Base-by-base conservation (phyloP, 1,140 invertebrate genomes). In the Lepidurus arcticus region DNA sequence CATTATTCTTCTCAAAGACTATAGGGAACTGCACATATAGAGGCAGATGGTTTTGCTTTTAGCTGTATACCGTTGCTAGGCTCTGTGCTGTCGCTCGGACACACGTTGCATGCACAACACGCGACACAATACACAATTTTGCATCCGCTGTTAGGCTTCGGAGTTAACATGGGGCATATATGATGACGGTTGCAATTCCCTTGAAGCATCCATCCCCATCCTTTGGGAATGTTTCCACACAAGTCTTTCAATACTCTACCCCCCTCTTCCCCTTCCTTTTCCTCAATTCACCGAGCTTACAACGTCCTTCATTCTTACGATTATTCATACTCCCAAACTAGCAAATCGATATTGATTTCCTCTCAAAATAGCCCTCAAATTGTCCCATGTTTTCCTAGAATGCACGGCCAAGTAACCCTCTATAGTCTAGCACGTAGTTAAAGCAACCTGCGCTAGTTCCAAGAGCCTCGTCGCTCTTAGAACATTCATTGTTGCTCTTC, bases 1-100 rank as follows among this genome's bases (percentile, higher is more conserved):
- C 53, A 65, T 65, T 65, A 65, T 65, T 65, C n/a, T 65, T 65
- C 16, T 65, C 53, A 65, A 65, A 65, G 53, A 65, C 53, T 65
- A 65, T 65, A 21, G 53, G 53, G 53, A 34, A 65, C 53, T 65
- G 16, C 16, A 65, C 53, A 7, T 65, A 65, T 65, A 65, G 53
- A 65, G 53, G 53, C 53, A 65, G 53, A 65, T 65, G 53, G 53
- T 65, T 65, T 65, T n/a, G 16, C 21, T 65, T 65, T 21, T 21
- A 65, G 34, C 34, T 34, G 21, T 65, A 7, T 65, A 65, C 53
- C 53, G 53, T 65, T 65, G 8, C 53, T 65, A 65, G 8, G 13
- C 53, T 65, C 21, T 65, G 53, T 21, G n/a, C 7, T 21, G 21
- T 65, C n/a, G 53, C 21, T n/a, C 53, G 53, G 53, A 65, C 53